phyloP scores from a whole-genome alignment of 2,888 invertebrate species.

The Spisula subtruncata region DNA sequence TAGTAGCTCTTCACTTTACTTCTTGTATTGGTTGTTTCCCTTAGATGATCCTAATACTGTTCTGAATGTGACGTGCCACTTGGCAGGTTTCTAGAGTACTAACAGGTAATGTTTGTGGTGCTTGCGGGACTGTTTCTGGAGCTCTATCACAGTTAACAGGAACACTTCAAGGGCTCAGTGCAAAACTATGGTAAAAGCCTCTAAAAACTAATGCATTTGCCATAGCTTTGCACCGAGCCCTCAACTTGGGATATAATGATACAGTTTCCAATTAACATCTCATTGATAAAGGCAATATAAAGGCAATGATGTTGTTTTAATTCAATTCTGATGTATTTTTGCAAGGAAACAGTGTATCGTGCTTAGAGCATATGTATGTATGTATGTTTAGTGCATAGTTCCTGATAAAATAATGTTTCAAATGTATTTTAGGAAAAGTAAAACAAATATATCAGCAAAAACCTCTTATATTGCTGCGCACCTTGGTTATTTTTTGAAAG shows the following conservation, averaged over 20 bases:
- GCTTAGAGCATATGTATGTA: constrained; percentile 1
- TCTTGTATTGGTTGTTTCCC: not conserved
- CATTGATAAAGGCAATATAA: not conserved
- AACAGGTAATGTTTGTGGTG: not conserved
- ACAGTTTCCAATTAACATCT: not conserved
- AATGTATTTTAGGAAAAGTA: not conserved
- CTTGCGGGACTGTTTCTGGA: not conserved
- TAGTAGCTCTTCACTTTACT: not conserved
- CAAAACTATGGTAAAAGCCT: too few species aligned
- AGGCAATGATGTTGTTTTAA: not conserved
- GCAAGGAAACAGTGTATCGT: not conserved
- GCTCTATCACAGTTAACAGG: too few species aligned
- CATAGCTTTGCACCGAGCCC: too few species aligned
- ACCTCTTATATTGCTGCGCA: not conserved
- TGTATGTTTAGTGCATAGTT: not conserved
- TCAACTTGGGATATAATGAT: too few species aligned
- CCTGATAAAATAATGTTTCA: not conserved
- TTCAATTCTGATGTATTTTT: not conserved
- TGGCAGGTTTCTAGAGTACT: not conserved
- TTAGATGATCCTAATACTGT: not conserved
- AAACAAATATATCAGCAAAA: not conserved
- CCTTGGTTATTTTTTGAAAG: not conserved
- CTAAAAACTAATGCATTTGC: too few species aligned
- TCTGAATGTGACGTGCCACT: not conserved
- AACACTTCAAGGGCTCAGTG: too few species aligned